phyloP scores from a whole-genome alignment of 53 echinoderm and acorn worm species.

The Mesocentrotus franciscanus region DNA sequence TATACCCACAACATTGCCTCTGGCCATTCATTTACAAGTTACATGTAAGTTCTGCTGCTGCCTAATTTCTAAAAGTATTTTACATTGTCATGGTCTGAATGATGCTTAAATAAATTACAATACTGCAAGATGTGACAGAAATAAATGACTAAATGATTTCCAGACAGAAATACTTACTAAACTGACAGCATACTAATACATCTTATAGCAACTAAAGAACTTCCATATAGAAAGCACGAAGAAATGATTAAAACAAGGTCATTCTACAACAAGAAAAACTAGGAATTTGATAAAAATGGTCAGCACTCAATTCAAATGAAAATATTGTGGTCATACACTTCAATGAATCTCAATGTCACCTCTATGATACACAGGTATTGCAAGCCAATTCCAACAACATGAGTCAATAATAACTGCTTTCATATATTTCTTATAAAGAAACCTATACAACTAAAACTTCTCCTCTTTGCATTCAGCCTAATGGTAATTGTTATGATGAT shows the following conservation, averaged over 20 bases:
- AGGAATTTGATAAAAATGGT: not conserved
- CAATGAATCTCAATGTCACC: not conserved
- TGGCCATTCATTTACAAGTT: not conserved
- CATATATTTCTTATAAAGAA: not conserved
- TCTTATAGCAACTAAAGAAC: slow-evolving; percentile 28
- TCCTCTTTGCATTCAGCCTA: slow-evolving; percentile 39
- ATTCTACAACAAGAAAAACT: not conserved
- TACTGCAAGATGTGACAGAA: slow-evolving; percentile 30
- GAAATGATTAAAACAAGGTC: not conserved
- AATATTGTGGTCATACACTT: not conserved
- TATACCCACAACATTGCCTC: not conserved
- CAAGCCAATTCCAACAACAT: not conserved
- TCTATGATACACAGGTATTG: not conserved
- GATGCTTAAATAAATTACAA: not conserved
- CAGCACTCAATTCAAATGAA: not conserved
- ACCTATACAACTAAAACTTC: not conserved
- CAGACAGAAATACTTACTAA: not conserved
- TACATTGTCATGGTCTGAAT: not conserved
- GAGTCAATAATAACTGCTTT: not conserved
- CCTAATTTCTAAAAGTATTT: not conserved
- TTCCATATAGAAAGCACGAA: slow-evolving; percentile 11
- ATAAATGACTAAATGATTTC: not conserved
- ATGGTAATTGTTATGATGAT: not conserved
- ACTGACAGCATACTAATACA: not conserved
- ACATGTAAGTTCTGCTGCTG: not conserved